These are phyloP conservation scores for Antrozous pallidus DNA, from an alignment of 2,797 vertebrate genomes.

Conservation along the genomic window DNA sequence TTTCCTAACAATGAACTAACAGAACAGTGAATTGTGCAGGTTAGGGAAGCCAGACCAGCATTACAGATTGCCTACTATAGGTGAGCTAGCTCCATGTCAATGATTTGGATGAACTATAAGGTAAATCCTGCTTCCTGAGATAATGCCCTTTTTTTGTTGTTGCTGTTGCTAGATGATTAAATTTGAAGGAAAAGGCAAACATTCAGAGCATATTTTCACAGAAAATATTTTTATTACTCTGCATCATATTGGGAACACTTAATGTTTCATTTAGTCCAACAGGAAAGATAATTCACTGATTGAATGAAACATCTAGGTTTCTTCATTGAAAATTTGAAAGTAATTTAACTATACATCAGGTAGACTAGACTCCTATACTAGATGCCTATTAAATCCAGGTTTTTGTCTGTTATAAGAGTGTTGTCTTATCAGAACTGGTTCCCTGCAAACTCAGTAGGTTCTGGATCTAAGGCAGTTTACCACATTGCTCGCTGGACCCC, in stretches of 20 bases:
- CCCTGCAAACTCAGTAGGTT: too few species aligned
- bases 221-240: slow-evolving; percentile 46
- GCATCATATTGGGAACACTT: neutral
- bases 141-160: neutral
- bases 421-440: neutral
- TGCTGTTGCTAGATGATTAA: neutral
- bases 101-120: neutral
- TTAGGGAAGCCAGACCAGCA: neutral
- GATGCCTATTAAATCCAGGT: neutral
- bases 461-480: slow-evolving; percentile 74
- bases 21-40: neutral
- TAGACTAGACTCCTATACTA: neutral
- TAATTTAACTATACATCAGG: neutral
- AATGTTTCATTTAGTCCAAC: slow-evolving; percentile 2
- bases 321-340: neutral
- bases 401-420: neutral
- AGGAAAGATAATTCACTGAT: neutral
- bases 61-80: neutral
- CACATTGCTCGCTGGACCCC: slow-evolving; percentile 94
- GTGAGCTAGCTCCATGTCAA: neutral
- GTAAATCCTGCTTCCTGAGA: neutral
- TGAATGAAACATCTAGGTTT: neutral
- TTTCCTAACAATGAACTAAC: neutral
- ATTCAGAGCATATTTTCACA: neutral
- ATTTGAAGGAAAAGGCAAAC: slow-evolving; percentile 30